phyloP scores from a whole-genome alignment of 2,888 invertebrate species.

The Scaptomyza flava region DNA sequence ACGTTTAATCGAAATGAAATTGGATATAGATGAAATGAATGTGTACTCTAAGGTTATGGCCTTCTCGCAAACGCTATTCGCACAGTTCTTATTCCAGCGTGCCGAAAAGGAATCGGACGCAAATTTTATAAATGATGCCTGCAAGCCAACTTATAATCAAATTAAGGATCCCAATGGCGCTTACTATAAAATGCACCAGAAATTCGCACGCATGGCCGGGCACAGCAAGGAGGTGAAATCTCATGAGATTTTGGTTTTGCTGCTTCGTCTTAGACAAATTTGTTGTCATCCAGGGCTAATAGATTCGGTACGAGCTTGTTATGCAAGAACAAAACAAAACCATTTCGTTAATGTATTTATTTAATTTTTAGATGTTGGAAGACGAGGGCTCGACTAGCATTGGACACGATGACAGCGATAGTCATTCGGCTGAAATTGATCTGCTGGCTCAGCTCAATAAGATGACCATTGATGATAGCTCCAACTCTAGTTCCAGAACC shows the following conservation, averaged over 20 bases:
- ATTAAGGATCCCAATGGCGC: constrained; percentile 84
- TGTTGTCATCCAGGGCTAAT: constrained; percentile 95
- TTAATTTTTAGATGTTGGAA: constrained; percentile 85
- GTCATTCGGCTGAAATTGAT: constrained; percentile 85
- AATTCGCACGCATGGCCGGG: constrained; percentile 87
- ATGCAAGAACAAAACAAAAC: neutral
- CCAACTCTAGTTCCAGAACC: constrained; percentile 11
- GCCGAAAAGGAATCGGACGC: constrained; percentile 87
- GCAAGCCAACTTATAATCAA: constrained; percentile 80
- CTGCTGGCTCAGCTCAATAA: constrained; percentile 88
- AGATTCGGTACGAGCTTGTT: constrained; percentile 85
- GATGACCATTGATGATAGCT: constrained; percentile 85
- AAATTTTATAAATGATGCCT: constrained; percentile 70
- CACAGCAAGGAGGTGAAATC: constrained; percentile 87
- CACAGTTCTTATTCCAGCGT: constrained; percentile 90
- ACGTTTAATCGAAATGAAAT: constrained; percentile 86
- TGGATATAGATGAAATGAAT: constrained; percentile 89
- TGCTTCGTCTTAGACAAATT: constrained; percentile 94
- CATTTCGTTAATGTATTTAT: neutral
- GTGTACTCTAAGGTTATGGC: constrained; percentile 91
- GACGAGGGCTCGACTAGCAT: constrained; percentile 79
- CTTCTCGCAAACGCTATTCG: constrained; percentile 90
- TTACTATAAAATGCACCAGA: constrained; percentile 88
- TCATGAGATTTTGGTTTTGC: constrained; percentile 91
- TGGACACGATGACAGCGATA: constrained; percentile 78